Percentiles rank a stretch among this genome's conserved stretches.
Evolutionary conservation across 2,888 invertebrate species (phyloP).

Genomic region (Campaea margaritaria): DNA sequence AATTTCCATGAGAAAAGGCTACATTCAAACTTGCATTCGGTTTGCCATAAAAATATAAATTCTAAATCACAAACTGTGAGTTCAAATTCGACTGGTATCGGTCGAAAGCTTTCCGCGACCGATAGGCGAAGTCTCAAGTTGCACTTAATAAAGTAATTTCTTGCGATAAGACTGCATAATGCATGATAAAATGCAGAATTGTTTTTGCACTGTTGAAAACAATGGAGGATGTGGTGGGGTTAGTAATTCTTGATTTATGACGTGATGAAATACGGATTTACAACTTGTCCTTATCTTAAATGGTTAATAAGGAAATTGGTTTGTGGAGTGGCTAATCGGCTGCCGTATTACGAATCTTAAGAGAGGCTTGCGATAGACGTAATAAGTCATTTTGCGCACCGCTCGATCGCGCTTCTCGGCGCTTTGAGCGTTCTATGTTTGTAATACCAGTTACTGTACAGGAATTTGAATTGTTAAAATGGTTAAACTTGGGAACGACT

Average conservation of each 20-base stretch:
- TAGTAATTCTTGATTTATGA: slow-evolving; percentile 34
- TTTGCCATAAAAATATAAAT: not conserved
- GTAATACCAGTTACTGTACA: no score
- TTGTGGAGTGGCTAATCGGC: no score
- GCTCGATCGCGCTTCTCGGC: no score
- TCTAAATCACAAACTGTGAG: not conserved
- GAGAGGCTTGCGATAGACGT: no score
- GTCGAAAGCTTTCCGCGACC: slow-evolving; percentile 41
- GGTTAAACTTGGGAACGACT: no score
- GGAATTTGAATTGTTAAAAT: no score
- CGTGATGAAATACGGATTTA: slow-evolving; percentile 31
- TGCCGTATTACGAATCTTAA: no score
- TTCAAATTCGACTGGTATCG: slow-evolving; percentile 7
- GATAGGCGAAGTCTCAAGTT: slow-evolving; percentile 41
- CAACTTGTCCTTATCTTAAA: slow-evolving; percentile 15
- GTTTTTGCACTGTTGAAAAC: slow-evolving; percentile 39
- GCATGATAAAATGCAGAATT: slow-evolving; percentile 30
- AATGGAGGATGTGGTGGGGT: slow-evolving; percentile 29
- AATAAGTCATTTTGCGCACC: no score
- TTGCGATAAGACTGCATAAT: slow-evolving; percentile 34
- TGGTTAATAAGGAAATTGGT: slow-evolving; percentile 12
- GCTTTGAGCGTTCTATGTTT: no score
- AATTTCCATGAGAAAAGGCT: slow-evolving; percentile 26
- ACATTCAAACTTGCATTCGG: not conserved
- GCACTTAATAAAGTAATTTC: slow-evolving; percentile 45